Percentiles rank a stretch among this genome's conserved stretches.
phyloP scores from a whole-genome alignment of 2,113 vertebrate genomes.

The Bubo scandiacus region DNA sequence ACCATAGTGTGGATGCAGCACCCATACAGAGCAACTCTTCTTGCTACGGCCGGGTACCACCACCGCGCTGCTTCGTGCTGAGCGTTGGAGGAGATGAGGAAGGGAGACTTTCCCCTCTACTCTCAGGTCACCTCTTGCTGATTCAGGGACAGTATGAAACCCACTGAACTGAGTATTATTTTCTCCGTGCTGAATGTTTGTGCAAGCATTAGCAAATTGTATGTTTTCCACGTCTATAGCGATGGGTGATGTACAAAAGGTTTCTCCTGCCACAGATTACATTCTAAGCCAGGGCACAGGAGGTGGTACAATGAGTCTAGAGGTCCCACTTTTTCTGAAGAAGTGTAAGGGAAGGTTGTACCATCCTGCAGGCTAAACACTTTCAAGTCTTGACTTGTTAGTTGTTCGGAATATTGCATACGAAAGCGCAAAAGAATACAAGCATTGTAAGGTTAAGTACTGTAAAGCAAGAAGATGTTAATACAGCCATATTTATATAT shows the following conservation, averaged over 20 bases:
- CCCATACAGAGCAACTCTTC: background rate
- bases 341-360: background rate
- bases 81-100: background rate
- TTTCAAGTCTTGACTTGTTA: background rate
- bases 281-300: background rate
- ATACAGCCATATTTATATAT: background rate
- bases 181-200: background rate
- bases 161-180: background rate
- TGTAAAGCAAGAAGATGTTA: background rate
- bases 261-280: accelerated
- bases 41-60: no score
- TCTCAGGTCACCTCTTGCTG: background rate
- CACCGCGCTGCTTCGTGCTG: accelerated
- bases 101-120: background rate
- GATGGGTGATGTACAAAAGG: background rate
- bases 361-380: background rate
- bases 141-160: background rate
- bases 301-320: background rate
- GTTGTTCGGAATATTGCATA: background rate
- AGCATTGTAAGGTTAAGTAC: background rate
- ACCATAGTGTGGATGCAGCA: accelerated
- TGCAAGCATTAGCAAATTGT: background rate
- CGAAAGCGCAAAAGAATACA: background rate
- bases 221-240: accelerated
- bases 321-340: background rate